A percentile compares a stretch with the other conserved stretches of the same genome.
phyloP scores from a whole-genome alignment of 2,797 vertebrate genomes.

The Enteromius trimaculatus region DNA sequence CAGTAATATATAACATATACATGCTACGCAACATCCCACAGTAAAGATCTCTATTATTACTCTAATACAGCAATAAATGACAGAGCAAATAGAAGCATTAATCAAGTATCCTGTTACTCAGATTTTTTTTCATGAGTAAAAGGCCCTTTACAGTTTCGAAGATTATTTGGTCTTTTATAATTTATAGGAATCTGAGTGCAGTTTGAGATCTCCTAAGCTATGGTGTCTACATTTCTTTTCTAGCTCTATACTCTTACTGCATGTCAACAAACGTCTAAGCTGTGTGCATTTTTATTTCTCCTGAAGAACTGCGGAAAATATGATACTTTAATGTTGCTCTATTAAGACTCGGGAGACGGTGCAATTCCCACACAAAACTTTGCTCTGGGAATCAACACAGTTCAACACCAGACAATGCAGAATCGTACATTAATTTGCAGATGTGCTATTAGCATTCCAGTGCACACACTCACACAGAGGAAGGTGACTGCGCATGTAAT shows the following conservation, averaged over 20 bases:
- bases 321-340: background rate
- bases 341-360: background rate
- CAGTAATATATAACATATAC: conserved; percentile 17
- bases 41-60: background rate
- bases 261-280: background rate
- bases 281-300: background rate
- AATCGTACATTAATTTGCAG: conserved; percentile 28
- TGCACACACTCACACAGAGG: background rate
- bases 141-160: background rate
- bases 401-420: background rate
- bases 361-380: background rate
- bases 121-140: background rate
- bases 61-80: background rate
- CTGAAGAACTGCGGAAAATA: background rate
- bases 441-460: conserved; percentile 1
- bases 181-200: too few species aligned
- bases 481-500: conserved; percentile 29
- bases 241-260: background rate
- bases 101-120: conserved; percentile 1
- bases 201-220: too few species aligned
- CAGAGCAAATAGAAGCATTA: conserved; percentile 10
- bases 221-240: background rate
- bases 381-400: background rate
- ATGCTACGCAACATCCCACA: background rate
- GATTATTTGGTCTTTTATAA: too few species aligned